These are phyloP conservation scores for Hemichromis elongatus DNA, from an alignment of 2,113 vertebrate species.

Conservation along the genomic window DNA sequence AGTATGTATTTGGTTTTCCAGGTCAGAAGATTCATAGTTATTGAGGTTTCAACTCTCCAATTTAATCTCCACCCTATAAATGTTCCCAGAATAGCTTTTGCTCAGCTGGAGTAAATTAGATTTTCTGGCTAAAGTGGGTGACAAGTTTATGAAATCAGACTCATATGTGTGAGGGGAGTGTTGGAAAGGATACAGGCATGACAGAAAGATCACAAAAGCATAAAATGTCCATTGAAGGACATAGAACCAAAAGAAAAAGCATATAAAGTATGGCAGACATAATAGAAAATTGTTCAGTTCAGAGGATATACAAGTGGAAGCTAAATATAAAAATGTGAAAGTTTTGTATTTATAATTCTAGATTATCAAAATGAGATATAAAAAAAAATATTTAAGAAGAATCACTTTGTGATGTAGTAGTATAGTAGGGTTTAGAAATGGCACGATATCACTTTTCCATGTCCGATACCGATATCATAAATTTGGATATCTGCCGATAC, in stretches of 20 bases:
- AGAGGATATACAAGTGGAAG: not conserved
- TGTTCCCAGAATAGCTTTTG: slow-evolving; percentile 57
- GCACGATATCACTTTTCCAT: too few species aligned
- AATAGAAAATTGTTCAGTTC: not conserved
- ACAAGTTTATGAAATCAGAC: slow-evolving; percentile 53
- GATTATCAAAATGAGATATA: not conserved
- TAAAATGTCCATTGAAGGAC: not conserved
- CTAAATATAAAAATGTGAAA: not conserved
- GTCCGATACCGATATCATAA: too few species aligned
- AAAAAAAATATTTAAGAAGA: not conserved
- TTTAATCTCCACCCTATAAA: slow-evolving; percentile 58
- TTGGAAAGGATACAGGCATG: not conserved
- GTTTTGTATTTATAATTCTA: not conserved
- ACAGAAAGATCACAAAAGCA: slow-evolving; percentile 6
- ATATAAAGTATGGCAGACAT: not conserved
- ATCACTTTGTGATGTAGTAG: not conserved
- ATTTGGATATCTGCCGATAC: too few species aligned
- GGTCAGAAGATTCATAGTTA: slow-evolving; percentile 21
- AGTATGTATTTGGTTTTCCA: not conserved
- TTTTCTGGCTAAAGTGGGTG: slow-evolving; percentile 53
- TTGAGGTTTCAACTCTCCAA: slow-evolving; percentile 47
- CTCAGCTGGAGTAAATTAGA: slow-evolving; percentile 58
- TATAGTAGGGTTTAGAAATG: not conserved
- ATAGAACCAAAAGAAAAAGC: not conserved
- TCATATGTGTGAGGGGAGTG: not conserved